phyloP scores from a whole-genome alignment of 2,888 invertebrate genomes.

The Harpalus rubripes region DNA sequence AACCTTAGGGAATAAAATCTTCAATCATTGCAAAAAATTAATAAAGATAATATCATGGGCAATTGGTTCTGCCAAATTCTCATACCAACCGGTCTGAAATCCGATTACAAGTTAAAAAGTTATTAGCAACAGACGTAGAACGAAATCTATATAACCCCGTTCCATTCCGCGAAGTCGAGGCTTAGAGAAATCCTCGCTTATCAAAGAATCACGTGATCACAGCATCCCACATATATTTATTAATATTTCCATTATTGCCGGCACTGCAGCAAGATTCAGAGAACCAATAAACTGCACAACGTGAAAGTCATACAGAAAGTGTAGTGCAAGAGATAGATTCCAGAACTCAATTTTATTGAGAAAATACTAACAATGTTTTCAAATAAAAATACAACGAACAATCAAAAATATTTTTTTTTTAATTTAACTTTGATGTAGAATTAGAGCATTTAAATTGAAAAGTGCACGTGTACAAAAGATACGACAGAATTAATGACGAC shows the following conservation, averaged over 20 bases:
- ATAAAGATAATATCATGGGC: conserved; percentile 42
- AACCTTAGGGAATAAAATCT: conserved; percentile 15
- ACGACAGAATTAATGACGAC: no score
- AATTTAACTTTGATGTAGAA: no score
- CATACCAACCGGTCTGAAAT: conserved; percentile 22
- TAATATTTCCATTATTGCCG: conserved; percentile 53
- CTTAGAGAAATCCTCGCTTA: conserved; percentile 42
- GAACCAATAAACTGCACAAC: conserved; percentile 42
- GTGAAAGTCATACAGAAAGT: neutral
- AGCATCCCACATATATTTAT: conserved; percentile 44
- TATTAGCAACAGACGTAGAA: conserved; percentile 46
- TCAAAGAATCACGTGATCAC: conserved; percentile 32
- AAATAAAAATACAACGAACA: no score
- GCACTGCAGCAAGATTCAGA: conserved; percentile 4
- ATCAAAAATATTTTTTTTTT: no score
- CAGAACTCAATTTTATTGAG: no score
- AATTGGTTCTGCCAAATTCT: conserved; percentile 46
- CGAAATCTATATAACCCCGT: conserved; percentile 9
- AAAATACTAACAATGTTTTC: no score
- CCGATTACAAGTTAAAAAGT: conserved; percentile 49
- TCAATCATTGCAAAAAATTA: conserved; percentile 38
- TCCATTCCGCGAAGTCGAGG: conserved; percentile 14
- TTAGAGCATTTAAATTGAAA: no score
- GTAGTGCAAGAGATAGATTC: no score
- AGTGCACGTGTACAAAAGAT: no score